Percentiles rank a stretch among this genome's conserved stretches.
phyloP scores from a whole-genome alignment of 2,888 invertebrate genomes.

The Parascotia fuliginaria region DNA sequence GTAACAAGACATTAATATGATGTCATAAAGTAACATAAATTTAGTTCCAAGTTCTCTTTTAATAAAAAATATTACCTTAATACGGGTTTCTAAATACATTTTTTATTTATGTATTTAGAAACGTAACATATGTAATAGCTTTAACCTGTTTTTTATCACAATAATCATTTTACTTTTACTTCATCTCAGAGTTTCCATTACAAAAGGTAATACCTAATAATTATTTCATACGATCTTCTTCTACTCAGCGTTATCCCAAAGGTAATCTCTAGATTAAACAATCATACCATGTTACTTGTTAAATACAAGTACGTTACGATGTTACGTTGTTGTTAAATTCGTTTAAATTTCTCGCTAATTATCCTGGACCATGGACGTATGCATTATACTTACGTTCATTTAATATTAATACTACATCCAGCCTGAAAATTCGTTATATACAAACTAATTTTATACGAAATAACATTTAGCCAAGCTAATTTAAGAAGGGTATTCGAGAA shows the following conservation, averaged over 20 bases:
- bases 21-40: no score
- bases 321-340: no score
- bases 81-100: no score
- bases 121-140: no score
- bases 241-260: slow-evolving; percentile 17
- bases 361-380: slow-evolving; percentile 15
- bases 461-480: slow-evolving; percentile 47
- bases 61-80: no score
- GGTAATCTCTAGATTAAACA: slow-evolving; percentile 36
- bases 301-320: slow-evolving; percentile 21
- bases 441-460: slow-evolving; percentile 29
- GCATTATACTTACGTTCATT: slow-evolving; percentile 12
- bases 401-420: slow-evolving; percentile 2
- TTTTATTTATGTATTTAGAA: no score
- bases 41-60: no score
- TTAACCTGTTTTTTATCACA: slow-evolving; percentile 14
- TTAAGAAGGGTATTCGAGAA: slow-evolving; percentile 44
- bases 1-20: no score
- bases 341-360: slow-evolving; percentile 25
- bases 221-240: slow-evolving; percentile 40
- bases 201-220: slow-evolving; percentile 34
- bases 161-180: no score
- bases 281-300: slow-evolving; percentile 34
- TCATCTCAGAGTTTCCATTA: slow-evolving; percentile 22
- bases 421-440: background rate